Conservation (phyloP, 1,140 invertebrate genomes). For the Samia ricini region DNA sequence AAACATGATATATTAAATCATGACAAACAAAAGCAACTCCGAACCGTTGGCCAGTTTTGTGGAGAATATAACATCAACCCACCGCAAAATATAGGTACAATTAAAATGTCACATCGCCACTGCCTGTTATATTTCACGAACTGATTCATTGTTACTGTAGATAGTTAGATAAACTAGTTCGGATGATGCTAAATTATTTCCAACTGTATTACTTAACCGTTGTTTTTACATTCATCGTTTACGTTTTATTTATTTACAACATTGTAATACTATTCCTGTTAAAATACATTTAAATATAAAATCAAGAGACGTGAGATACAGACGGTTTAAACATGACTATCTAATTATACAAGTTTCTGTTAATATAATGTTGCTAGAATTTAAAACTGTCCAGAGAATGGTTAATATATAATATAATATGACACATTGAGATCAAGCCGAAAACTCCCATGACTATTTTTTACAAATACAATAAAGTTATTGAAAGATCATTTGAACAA, state of each 20-base stretch:
- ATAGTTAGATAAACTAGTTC: constrained; percentile 4
- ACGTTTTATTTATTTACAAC: neutral
- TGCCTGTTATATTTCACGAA: constrained; percentile 29
- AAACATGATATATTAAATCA: constrained; percentile 38
- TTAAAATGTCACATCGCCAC: constrained; percentile 43
- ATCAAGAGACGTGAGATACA: too few species aligned
- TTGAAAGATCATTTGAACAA: too few species aligned
- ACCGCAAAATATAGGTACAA: constrained; percentile 42
- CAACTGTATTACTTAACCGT: neutral
- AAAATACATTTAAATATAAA: too few species aligned
- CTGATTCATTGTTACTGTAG: constrained; percentile 31
- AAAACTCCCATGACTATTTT: too few species aligned
- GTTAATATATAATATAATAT: too few species aligned
- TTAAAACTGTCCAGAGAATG: too few species aligned
- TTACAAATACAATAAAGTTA: too few species aligned
- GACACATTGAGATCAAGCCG: too few species aligned
- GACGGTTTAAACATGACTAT: too few species aligned
- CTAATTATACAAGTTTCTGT: too few species aligned
- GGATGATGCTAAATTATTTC: constrained; percentile 1
- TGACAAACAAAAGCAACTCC: constrained; percentile 29
- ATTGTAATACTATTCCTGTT: neutral
- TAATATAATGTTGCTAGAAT: too few species aligned
- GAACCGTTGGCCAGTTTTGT: constrained; percentile 24
- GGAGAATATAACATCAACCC: constrained; percentile 32
- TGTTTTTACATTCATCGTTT: neutral